Evolutionary conservation across 2,797 vertebrate genomes (phyloP).

Genomic region (Danionella dracula): DNA sequence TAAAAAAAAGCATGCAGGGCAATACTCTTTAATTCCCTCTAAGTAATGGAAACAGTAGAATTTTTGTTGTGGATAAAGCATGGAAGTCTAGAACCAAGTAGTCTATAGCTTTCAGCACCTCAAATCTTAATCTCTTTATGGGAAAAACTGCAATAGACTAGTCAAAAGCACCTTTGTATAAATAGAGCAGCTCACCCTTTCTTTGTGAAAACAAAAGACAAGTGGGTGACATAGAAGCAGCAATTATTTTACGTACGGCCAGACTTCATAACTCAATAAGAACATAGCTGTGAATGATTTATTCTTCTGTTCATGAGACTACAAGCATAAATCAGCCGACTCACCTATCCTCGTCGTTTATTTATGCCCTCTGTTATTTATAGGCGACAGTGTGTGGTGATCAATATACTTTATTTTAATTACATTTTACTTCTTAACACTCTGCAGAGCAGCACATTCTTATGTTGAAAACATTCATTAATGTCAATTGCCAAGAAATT

Average conservation of each 20-base stretch:
- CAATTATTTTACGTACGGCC: constrained; percentile 66
- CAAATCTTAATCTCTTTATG: constrained; percentile 7
- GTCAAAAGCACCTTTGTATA: constrained; percentile 4
- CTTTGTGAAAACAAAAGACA: constrained; percentile 46
- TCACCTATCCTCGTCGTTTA: constrained; percentile 76
- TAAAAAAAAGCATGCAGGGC: not conserved
- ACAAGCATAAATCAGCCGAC: constrained; percentile 71
- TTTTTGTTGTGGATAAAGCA: not conserved
- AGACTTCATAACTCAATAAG: constrained; percentile 78
- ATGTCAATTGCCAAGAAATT: constrained; percentile 30
- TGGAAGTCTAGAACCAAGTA: not conserved
- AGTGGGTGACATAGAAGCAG: constrained; percentile 56
- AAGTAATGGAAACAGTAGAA: no score
- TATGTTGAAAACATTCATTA: constrained; percentile 72
- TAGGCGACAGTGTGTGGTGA: constrained; percentile 54
- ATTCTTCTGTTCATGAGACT: constrained; percentile 60
- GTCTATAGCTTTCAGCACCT: constrained; percentile 16
- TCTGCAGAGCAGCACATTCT: constrained; percentile 66
- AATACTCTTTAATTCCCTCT: not conserved
- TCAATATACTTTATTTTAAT: constrained; percentile 82
- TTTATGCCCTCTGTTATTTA: constrained; percentile 77
- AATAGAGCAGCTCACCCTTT: constrained; percentile 26
- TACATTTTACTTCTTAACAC: constrained; percentile 68
- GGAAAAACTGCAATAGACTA: constrained; percentile 32
- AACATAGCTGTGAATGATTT: constrained; percentile 71